phyloP scores from a whole-genome alignment of 2,888 invertebrate species.

The Melanargia galathea region DNA sequence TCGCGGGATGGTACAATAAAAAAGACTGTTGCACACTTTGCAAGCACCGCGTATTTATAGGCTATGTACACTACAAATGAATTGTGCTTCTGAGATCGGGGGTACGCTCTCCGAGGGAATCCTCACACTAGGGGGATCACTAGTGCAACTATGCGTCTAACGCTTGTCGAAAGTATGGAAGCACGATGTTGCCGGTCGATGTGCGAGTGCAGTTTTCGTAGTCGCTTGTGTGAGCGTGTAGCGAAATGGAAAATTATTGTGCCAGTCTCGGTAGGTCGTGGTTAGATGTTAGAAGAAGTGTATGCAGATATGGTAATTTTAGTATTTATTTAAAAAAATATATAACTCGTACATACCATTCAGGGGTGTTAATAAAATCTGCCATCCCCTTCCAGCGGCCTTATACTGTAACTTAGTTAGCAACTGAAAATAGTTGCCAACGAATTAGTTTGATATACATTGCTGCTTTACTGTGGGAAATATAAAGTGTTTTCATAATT shows the following conservation, averaged over 20 bases:
- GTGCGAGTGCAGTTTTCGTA: constrained; percentile 37
- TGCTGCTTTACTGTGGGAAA: too few species aligned
- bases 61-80: constrained; percentile 61
- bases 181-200: constrained; percentile 35
- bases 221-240: constrained; percentile 52
- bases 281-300: constrained; percentile 35
- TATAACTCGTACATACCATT: too few species aligned
- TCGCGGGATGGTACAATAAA: constrained; percentile 70
- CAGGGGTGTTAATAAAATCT: too few species aligned
- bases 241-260: constrained; percentile 56
- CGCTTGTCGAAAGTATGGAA: constrained; percentile 26
- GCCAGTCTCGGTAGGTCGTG: constrained; percentile 49
- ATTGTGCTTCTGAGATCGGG: constrained; percentile 59
- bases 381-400: too few species aligned
- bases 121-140: constrained; percentile 34
- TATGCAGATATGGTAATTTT: constrained; percentile 40
- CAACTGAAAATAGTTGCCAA: too few species aligned
- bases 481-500: too few species aligned
- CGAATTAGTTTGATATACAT: too few species aligned
- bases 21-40: constrained; percentile 75
- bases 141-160: constrained; percentile 17
- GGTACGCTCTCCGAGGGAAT: constrained; percentile 49
- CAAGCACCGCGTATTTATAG: constrained; percentile 71
- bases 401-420: too few species aligned
- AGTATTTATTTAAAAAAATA: neutral